Percentiles rank a stretch among this genome's conserved stretches.
Evolutionary conservation across 2,888 invertebrate species (phyloP).

Genomic region (Dryocosmus kuriphilus): DNA sequence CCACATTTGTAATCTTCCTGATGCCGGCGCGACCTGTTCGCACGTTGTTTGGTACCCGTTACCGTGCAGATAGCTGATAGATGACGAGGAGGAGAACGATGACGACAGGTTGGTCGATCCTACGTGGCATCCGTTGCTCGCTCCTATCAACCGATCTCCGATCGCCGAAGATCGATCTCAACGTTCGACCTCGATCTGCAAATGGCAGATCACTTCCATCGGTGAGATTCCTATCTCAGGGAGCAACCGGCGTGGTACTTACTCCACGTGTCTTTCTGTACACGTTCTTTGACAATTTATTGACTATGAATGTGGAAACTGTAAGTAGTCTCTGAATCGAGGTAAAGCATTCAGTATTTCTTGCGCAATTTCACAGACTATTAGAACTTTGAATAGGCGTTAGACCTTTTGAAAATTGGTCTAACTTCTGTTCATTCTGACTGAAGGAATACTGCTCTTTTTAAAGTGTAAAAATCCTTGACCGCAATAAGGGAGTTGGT

Average conservation of each 20-base stretch:
- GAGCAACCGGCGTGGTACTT: slow-evolving; percentile 29
- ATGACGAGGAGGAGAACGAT: slow-evolving; percentile 53
- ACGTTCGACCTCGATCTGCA: slow-evolving; percentile 32
- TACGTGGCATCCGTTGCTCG: slow-evolving; percentile 39
- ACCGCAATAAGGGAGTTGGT: no score
- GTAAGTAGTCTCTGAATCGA: slow-evolving; percentile 8
- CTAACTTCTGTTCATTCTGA: no score
- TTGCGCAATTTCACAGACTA: not conserved
- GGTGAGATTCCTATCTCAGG: slow-evolving; percentile 20
- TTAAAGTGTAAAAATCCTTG: no score
- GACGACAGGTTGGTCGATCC: slow-evolving; percentile 57
- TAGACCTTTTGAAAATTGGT: not conserved
- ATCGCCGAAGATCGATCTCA: slow-evolving; percentile 21
- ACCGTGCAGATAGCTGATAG: slow-evolving; percentile 58
- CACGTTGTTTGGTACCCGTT: slow-evolving; percentile 70
- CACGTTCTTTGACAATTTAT: slow-evolving; percentile 33
- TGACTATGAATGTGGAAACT: slow-evolving; percentile 30
- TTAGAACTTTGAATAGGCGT: not conserved
- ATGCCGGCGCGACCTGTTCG: slow-evolving; percentile 74
- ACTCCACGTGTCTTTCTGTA: slow-evolving; percentile 7
- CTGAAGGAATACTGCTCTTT: no score
- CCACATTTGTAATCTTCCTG: slow-evolving; percentile 74
- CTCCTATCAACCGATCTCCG: slow-evolving; percentile 13
- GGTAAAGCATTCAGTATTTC: not conserved
- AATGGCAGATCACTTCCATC: slow-evolving; percentile 33